Percentiles rank a stretch among this genome's conserved stretches.
Evolutionary conservation across 2,113 vertebrate genomes (phyloP).

Genomic region (Odobenus rosmarus): DNA sequence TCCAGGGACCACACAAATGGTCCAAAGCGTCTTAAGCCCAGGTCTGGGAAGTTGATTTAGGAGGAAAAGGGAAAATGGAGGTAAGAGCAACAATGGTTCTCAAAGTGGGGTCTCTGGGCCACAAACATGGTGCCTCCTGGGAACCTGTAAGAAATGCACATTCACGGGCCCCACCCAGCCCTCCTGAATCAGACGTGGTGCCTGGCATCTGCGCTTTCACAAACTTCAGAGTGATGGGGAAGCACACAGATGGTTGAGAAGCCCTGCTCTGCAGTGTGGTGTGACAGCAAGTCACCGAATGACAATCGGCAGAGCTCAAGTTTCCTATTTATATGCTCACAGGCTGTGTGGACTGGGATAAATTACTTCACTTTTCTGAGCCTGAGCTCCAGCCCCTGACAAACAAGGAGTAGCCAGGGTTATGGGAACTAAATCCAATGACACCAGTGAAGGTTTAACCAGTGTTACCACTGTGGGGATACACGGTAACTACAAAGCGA

Average conservation of each 20-base stretch:
- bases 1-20: not conserved
- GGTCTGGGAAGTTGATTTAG: not conserved
- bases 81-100: not conserved
- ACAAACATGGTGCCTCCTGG: not conserved
- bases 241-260: no score
- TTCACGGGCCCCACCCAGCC: not conserved
- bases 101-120: not conserved
- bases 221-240: not conserved
- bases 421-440: not conserved
- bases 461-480: rapidly evolving
- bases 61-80: not conserved
- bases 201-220: not conserved
- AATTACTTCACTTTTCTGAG: not conserved
- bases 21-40: not conserved
- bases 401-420: not conserved
- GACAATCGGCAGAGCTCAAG: not conserved
- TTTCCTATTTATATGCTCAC: not conserved
- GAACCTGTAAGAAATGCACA: not conserved
- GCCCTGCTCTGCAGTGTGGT: not conserved
- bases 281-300: not conserved
- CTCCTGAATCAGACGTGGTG: rapidly evolving
- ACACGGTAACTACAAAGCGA: not conserved
- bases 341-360: not conserved
- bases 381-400: not conserved
- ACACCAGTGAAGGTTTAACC: not conserved